A percentile compares a stretch with the other conserved stretches of the same genome.
These are phyloP conservation scores for Tachystola acroxantha DNA, from an alignment of 2,888 invertebrate genomes.

Conservation along the genomic window DNA sequence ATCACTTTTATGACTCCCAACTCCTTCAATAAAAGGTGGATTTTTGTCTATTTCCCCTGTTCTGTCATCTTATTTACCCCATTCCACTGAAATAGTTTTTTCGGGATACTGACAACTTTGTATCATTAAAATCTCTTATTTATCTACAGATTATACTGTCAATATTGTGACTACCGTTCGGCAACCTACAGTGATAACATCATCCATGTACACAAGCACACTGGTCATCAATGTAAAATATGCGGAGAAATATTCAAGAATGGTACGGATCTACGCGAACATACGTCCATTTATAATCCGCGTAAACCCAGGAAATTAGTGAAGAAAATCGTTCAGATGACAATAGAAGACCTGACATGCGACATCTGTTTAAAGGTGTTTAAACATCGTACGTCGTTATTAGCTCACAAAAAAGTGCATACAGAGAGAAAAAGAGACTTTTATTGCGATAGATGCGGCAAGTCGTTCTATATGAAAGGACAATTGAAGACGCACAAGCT, in stretches of 20 bases:
- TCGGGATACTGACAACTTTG: too few relatives aligned
- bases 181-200: conserved; percentile 6
- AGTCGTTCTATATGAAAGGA: conserved; percentile 11
- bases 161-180: too few relatives aligned
- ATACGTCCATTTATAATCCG: conserved; percentile 13
- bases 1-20: not conserved
- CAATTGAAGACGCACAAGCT: not conserved
- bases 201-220: not conserved
- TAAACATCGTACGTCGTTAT: not conserved
- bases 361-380: conserved; percentile 37
- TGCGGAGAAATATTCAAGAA: conserved; percentile 14
- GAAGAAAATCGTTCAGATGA: conserved; percentile 52
- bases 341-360: conserved; percentile 59
- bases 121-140: not conserved
- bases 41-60: too few relatives aligned
- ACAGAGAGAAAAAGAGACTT: conserved; percentile 27
- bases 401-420: conserved; percentile 71
- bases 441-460: conserved; percentile 15
- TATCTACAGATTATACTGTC: too few relatives aligned
- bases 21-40: not conserved
- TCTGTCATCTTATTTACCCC: not conserved
- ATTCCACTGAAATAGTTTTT: not conserved
- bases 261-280: conserved; percentile 7
- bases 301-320: conserved; percentile 38
- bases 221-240: too few relatives aligned